Evolutionary conservation across 2,888 invertebrate genomes (phyloP), one percentile per base, ranked within the genome.

Genomic region (Agriotes lineatus): DNA sequence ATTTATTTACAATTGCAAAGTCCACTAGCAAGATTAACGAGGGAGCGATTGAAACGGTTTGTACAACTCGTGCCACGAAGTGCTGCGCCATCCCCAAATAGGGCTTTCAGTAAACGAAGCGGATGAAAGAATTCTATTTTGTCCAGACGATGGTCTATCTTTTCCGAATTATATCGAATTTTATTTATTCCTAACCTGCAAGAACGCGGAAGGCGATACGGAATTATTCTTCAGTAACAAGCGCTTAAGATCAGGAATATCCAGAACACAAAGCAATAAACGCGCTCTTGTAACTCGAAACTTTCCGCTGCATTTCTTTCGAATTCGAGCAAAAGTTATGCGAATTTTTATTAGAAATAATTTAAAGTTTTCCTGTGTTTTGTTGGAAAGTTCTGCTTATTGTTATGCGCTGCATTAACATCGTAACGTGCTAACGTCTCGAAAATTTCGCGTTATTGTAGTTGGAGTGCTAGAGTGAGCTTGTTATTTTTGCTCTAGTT

Each of bases 1-100:
- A 64, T 64, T 63, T 68, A 58, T 64, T 64, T 64, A 54, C 59
- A 62, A 59, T 63, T 68, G 54, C 37, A 63, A 63, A 64, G 63
- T 63, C 68, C 68, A 68, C 68, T 63, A 68, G 50, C 63, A 59
- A 68, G 68, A 68, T 68, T 68, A 68, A 68, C 68, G 68, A 59
- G 63, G 63, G 68, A 63, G 52, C 45, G 68, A 63, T 68, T 58
- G 68, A 68, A 68, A 58, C 52, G 63, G 57, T 63, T 60, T 60
- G 67, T 56, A 60, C 60, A 67, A 61, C 48, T 45, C 35, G 59
- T 50, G 50, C 62, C 58, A 57, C 56, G 48, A 63, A 63, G 63
- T 54, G 63, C 57, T 64, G 37, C 12, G 37, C 58, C 54, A 63
- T 64, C 48, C 19, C 56, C 54, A 67, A 57, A 56, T 50, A 22